phyloP scores from a whole-genome alignment of 2,797 vertebrate species.

The Danio tinwini region DNA sequence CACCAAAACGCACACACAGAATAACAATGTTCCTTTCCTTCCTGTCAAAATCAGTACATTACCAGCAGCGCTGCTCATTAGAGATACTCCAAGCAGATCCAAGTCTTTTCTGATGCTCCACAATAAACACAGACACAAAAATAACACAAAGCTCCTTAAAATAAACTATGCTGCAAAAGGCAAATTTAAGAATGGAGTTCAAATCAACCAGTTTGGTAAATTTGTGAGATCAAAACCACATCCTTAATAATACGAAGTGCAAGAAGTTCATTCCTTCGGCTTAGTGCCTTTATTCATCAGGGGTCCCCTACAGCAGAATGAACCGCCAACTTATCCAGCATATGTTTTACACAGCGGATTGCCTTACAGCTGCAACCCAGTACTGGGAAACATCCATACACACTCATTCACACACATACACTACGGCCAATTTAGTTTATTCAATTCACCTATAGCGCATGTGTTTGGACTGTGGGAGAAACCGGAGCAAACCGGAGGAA shows the following conservation, averaged over 20 bases:
- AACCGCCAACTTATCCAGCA: too few relatives aligned
- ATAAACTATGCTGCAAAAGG: background rate
- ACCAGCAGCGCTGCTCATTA: conserved; percentile 39
- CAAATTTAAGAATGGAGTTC: background rate
- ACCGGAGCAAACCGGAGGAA: too few relatives aligned
- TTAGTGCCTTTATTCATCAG: too few relatives aligned
- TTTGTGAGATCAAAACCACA: background rate
- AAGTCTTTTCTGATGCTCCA: background rate
- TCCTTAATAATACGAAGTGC: background rate
- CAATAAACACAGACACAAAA: background rate
- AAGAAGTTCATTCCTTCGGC: too few relatives aligned
- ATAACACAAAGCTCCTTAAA: background rate
- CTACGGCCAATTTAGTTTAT: too few relatives aligned
- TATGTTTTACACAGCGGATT: too few relatives aligned
- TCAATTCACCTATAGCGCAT: too few relatives aligned
- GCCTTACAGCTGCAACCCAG: too few relatives aligned
- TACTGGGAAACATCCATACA: too few relatives aligned
- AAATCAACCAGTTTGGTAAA: background rate
- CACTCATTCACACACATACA: too few relatives aligned
- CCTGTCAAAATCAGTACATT: conserved; percentile 42
- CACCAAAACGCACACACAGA: background rate
- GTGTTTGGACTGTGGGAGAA: too few relatives aligned
- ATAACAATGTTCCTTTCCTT: conserved; percentile 35
- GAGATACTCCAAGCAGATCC: background rate
- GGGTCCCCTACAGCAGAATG: too few relatives aligned